Evolutionary conservation across 37 sponge, comb jelly and placozoan species (phyloP), one percentile per base, ranked within the genome.

Genomic region (Corticium candelabrum): DNA sequence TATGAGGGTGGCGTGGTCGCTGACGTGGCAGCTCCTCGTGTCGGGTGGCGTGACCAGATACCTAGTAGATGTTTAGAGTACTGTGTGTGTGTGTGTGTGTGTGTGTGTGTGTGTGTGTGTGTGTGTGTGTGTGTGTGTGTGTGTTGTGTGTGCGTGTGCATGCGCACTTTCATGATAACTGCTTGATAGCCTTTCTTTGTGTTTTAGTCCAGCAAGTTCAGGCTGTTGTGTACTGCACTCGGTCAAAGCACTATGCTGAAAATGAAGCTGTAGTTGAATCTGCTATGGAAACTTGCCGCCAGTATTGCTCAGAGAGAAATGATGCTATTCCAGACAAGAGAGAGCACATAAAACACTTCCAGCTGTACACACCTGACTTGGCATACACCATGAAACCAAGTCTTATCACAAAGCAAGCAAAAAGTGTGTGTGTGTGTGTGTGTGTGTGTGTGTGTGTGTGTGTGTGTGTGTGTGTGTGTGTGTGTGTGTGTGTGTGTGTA

Each of bases 251-350:
- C 21, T 21, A 50, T 21, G 62, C 62, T 21, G 62, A 50, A 50
- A 50, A 11, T 11, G 62, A 50, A 21, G 15, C 31, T n/a, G 69
- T 79, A 3, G 37, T 40, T 43, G 73, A 37, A 38, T 2, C 79
- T 0, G 71, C 0, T 21, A n/a, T 27, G 1, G 2, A 78, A 7
- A 27, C 41, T 40, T 39, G 40, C 2, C 1, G 1, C n/a, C 31
- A 41, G 1, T 40, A 1, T 50, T 37, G 5, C 37, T 67, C 11
- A 29, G 11, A 78, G 84, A 31, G 79, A 78, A 1, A 0, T 73
- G 32, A 74, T 78, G 37, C 40, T 84, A 78, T 73, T 70, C 3
- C 2, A 75, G 79, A 78, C 41, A 34, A 82, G 50, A 36, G n/a
- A n/a, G n/a, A n/a, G n/a, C n/a, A n/a, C n/a, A n/a, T n/a, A n/a